phyloP scores from a whole-genome alignment of 2,888 invertebrate species.

The Rhopalosiphum nymphaeae region DNA sequence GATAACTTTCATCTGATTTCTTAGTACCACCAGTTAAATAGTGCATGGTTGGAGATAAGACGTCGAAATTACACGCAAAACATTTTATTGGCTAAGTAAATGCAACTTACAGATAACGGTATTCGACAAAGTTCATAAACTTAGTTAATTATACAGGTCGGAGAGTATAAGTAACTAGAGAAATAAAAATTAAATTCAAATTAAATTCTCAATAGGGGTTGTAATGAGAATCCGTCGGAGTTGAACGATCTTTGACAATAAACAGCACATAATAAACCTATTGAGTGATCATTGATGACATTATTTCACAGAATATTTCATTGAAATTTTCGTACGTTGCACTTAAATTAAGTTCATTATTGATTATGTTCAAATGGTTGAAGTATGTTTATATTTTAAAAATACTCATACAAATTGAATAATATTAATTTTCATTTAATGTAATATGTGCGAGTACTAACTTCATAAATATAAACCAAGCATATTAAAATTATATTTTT shows the following conservation, averaged over 20 bases:
- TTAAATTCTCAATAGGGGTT: neutral
- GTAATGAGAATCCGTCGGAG: neutral
- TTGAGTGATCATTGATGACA: neutral
- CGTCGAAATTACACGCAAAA: conserved; percentile 20
- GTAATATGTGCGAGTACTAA: neutral
- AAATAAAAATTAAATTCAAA: conserved; percentile 25
- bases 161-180: neutral
- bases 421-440: neutral
- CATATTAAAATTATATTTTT: neutral
- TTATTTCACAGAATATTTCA: neutral
- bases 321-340: neutral
- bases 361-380: neutral
- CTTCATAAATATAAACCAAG: neutral
- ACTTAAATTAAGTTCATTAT: neutral
- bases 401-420: neutral
- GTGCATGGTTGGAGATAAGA: conserved; percentile 52
- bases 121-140: conserved; percentile 52
- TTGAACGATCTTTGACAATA: neutral
- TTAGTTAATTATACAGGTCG: conserved; percentile 53
- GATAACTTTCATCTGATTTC: conserved; percentile 18
- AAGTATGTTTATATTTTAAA: neutral
- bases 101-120: conserved; percentile 43
- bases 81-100: conserved; percentile 62
- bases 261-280: neutral
- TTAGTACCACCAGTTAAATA: conserved; percentile 9